Percentiles rank a stretch among this genome's conserved stretches.
phyloP scores from a whole-genome alignment of 2,113 vertebrate genomes.

The Copsychus sechellarum region DNA sequence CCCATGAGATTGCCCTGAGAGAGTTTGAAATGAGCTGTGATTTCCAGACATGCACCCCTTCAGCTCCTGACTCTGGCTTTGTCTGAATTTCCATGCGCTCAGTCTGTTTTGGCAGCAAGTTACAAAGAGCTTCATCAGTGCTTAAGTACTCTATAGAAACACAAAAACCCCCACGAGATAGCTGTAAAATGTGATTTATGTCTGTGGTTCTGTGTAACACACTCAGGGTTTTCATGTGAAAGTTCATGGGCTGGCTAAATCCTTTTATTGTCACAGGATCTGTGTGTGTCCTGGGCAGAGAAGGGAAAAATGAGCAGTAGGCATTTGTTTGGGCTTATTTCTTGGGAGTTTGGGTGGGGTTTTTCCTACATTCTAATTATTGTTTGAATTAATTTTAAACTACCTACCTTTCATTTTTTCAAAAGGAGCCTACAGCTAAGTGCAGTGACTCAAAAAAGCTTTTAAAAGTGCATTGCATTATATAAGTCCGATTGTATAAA shows the following conservation, averaged over 20 bases:
- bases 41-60: neutral
- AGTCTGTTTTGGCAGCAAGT: neutral
- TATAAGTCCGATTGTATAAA: neutral
- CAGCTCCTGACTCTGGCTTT: neutral
- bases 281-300: neutral
- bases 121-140: neutral
- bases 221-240: neutral
- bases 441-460: neutral
- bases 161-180: accelerated
- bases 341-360: neutral
- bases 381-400: neutral
- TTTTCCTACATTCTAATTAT: neutral
- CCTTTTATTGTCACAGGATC: neutral
- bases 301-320: neutral
- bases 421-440: neutral
- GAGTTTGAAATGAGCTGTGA: neutral
- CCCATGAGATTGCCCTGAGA: neutral
- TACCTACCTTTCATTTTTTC: neutral
- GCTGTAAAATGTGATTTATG: neutral
- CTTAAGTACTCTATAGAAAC: neutral
- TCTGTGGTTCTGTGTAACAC: neutral
- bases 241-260: neutral
- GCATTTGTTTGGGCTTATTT: neutral
- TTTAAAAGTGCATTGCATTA: neutral
- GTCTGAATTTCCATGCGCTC: neutral